Evolutionary conservation across 2,797 vertebrate genomes (phyloP).

Genomic region (Chiloscyllium punctatum): DNA sequence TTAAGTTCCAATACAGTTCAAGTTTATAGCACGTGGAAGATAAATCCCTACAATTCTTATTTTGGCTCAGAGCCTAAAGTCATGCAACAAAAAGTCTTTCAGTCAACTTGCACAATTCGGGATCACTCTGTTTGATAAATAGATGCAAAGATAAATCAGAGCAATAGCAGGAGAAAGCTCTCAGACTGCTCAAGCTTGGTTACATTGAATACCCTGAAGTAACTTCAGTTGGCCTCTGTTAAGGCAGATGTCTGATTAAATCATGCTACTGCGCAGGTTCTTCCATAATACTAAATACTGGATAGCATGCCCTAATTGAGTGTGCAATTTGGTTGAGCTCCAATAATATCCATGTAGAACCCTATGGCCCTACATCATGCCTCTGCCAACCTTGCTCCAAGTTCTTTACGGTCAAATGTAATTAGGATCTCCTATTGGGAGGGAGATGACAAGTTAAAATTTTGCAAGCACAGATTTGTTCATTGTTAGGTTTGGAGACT

Average conservation of each 20-base stretch:
- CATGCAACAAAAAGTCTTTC: background rate
- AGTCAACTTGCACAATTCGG: background rate
- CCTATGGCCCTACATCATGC: background rate
- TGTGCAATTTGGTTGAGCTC: background rate
- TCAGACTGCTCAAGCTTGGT: background rate
- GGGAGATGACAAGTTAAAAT: background rate
- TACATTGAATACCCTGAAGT: background rate
- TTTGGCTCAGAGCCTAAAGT: background rate
- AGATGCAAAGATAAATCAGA: background rate
- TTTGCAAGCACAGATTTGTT: background rate
- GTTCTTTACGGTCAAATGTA: background rate
- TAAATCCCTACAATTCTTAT: background rate
- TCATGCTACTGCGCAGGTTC: background rate
- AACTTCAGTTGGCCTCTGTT: background rate
- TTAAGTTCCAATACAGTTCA: background rate
- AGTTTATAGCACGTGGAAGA: background rate
- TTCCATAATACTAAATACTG: background rate
- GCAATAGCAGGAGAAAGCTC: background rate
- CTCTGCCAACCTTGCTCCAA: background rate
- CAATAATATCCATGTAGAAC: background rate
- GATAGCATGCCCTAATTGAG: background rate
- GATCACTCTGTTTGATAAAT: background rate
- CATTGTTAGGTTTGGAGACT: background rate
- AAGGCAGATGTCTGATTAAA: background rate
- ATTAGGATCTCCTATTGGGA: background rate